Evolutionary conservation across 2,888 invertebrate genomes (phyloP).

Genomic region (Argyra leucocephala): DNA sequence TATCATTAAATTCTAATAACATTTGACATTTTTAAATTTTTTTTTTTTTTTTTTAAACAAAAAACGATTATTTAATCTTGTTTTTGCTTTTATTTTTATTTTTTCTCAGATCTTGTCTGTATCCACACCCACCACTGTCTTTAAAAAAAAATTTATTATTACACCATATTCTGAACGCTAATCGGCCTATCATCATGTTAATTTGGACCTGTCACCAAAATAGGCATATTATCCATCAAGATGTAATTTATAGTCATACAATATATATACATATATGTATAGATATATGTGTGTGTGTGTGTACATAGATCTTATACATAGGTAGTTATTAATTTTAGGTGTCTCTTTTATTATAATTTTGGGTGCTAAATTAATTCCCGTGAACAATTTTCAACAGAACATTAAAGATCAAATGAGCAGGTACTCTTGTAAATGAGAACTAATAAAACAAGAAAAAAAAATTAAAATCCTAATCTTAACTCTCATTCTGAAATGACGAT

Average conservation of each 20-base stretch:
- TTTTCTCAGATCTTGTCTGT: not conserved
- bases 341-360: not conserved
- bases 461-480: not conserved
- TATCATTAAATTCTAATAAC: constrained; percentile 3
- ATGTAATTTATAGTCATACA: not conserved
- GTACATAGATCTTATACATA: no score
- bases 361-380: constrained; percentile 6
- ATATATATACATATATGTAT: not conserved
- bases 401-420: not conserved
- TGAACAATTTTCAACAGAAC: constrained; percentile 6
- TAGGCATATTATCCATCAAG: constrained; percentile 4
- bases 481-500: not conserved
- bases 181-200: constrained; percentile 6
- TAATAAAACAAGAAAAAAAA: not conserved
- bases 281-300: no score
- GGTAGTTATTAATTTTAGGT: no score
- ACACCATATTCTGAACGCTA: not conserved
- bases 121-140: not conserved
- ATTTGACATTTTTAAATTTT: not conserved
- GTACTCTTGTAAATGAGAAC: not conserved
- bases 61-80: not conserved
- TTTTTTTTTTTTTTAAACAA: not conserved
- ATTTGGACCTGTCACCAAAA: constrained; percentile 1
- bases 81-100: not conserved
- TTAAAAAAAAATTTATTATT: not conserved